phyloP scores from a whole-genome alignment of 2,113 vertebrate species.

The Rallus limicola region DNA sequence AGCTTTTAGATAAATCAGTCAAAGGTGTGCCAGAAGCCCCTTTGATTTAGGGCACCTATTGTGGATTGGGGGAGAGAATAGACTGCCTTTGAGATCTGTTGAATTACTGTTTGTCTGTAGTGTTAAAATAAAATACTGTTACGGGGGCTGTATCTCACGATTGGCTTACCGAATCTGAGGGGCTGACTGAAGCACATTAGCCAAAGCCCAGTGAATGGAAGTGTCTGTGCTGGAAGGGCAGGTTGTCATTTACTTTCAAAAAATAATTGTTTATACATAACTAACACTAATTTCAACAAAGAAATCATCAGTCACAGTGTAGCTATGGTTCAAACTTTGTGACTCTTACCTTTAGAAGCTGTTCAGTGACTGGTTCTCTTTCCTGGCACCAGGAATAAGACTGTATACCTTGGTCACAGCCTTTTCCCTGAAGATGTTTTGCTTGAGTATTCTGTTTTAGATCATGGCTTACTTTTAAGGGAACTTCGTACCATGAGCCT shows the following conservation, averaged over 20 bases:
- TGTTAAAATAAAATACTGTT: not conserved
- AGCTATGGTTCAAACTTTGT: not conserved
- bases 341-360: not conserved
- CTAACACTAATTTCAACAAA: not conserved
- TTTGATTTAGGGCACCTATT: not conserved
- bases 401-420: not conserved
- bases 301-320: not conserved
- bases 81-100: not conserved
- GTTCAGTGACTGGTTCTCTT: not conserved
- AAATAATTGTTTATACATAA: not conserved
- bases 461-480: not conserved
- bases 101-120: not conserved
- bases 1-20: not conserved
- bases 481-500: not conserved
- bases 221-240: not conserved
- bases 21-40: not conserved
- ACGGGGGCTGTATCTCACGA: fast-evolving
- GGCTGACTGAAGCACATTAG: not conserved
- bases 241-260: not conserved
- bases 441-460: not conserved
- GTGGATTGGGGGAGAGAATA: not conserved
- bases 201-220: not conserved
- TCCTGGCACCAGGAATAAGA: not conserved
- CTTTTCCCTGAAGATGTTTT: not conserved
- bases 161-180: not conserved